Percentiles rank a stretch among this genome's conserved stretches.
phyloP scores from a whole-genome alignment of 2,888 invertebrate species.

The Helleia helle region DNA sequence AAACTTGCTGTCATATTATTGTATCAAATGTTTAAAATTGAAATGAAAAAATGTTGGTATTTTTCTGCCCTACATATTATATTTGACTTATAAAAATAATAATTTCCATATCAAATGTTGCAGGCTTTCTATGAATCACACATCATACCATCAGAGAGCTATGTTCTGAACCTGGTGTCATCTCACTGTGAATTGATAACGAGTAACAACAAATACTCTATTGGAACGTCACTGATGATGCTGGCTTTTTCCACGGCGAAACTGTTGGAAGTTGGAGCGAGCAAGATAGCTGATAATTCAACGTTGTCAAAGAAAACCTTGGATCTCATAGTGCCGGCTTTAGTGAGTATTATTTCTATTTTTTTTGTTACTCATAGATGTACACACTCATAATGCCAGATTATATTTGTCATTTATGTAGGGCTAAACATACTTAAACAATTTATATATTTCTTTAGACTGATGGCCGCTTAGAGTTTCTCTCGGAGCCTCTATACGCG shows the following conservation, averaged over 20 bases:
- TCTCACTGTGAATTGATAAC: slow-evolving; percentile 61
- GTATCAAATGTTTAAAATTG: no score
- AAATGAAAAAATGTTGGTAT: no score
- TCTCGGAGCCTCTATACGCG: slow-evolving; percentile 51
- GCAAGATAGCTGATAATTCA: slow-evolving; percentile 71
- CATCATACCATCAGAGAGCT: slow-evolving; percentile 88
- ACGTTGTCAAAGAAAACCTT: slow-evolving; percentile 77
- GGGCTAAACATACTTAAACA: neutral
- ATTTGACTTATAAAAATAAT: neutral
- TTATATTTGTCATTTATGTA: no score
- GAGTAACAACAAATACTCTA: slow-evolving; percentile 49
- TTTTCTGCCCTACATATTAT: no score
- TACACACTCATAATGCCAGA: neutral
- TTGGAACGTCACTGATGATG: slow-evolving; percentile 58
- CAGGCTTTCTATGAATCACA: slow-evolving; percentile 83
- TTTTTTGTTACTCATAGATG: neutral
- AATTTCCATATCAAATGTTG: slow-evolving; percentile 18
- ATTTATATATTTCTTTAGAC: slow-evolving; percentile 34
- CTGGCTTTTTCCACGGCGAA: slow-evolving; percentile 58
- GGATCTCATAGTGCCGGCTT: slow-evolving; percentile 82
- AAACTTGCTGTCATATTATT: no score
- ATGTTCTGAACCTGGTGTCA: slow-evolving; percentile 81
- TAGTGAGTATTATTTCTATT: slow-evolving; percentile 49
- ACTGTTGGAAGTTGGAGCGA: slow-evolving; percentile 52
- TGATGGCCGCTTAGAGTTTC: slow-evolving; percentile 61